Base-by-base conservation (phyloP, 2,888 invertebrate genomes). In the Aphidoletes aphidimyza region DNA sequence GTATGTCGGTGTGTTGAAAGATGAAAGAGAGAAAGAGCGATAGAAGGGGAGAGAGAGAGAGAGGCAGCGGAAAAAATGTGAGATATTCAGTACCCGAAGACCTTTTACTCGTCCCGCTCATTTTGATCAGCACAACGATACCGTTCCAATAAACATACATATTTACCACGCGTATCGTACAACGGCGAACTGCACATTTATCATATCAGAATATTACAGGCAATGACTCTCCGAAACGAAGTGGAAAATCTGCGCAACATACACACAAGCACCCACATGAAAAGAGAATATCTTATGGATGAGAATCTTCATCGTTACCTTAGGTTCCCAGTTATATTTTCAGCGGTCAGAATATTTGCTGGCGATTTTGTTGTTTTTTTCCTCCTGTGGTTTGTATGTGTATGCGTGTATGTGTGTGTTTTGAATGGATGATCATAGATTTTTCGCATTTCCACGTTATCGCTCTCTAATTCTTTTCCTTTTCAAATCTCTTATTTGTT, bases 161-260 rank as follows among this genome's bases (percentile, higher is more conserved):
- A 37, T 37, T 81, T 37, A 81, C 22, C 37, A 81, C 22, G 37
- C 37, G 81, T n/a, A 81, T 69, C 14, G 30, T 30, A 30, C 14
- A 42, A 14, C 26, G 34, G 8, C 69, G 14, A 69, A 69, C 69
- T 30, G 30, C 30, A 69, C 34, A 69, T 37, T n/a, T 36, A n/a
- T 81, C 81, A 81, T 81, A 81, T 81, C 81, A 19, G 22, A 81
- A 81, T 37, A 81, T 81, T 81, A 37, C 81, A 81, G 81, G 81
- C 81, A 36, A 81, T 81, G 81, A 81, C 37, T 81, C 22, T 22
- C 37, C n/a, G 37, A 30, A 37, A 81, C 81, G 37, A 37, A 81
- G 37, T 81, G 37, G 37, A 37, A 81, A 36, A 81, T 81, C n/a
- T 36, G 36, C 36, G 37, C 37, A 81, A 37, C 36, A n/a, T 37